Evolutionary conservation across 2,888 invertebrate genomes (phyloP).

Genomic region (Dicyrtoma fusca): DNA sequence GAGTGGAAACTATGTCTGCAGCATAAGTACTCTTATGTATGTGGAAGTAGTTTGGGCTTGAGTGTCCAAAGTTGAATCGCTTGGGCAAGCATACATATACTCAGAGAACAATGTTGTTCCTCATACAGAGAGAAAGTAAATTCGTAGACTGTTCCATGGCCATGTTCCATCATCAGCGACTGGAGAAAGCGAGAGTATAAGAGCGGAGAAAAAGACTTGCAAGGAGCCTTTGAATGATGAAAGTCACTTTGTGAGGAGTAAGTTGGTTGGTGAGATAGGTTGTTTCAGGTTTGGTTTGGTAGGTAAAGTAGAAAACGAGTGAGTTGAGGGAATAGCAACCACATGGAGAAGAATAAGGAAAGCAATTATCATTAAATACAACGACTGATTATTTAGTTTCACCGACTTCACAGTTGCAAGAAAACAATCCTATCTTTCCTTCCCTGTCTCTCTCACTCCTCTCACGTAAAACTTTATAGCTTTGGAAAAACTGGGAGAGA

Average conservation of each 20-base stretch:
- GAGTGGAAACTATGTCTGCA: too few relatives aligned
- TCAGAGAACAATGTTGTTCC: not conserved
- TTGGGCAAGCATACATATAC: not conserved
- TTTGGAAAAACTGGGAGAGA: not conserved
- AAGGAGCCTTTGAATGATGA: not conserved
- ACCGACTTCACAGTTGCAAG: not conserved
- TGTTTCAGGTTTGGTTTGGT: not conserved
- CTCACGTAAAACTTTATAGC: not conserved
- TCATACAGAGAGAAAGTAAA: not conserved
- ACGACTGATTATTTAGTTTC: constrained; percentile 47
- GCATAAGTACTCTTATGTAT: too few relatives aligned
- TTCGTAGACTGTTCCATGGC: not conserved
- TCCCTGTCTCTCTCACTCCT: not conserved
- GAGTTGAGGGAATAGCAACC: too few relatives aligned
- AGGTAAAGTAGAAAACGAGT: too few relatives aligned
- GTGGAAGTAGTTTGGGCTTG: too few relatives aligned
- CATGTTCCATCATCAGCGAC: not conserved
- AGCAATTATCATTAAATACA: constrained; percentile 56
- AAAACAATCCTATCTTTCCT: constrained; percentile 15
- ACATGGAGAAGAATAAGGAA: constrained; percentile 39
- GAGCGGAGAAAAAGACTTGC: not conserved
- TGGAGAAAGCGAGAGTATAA: not conserved
- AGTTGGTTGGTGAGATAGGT: not conserved
- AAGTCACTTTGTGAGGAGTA: too few relatives aligned
- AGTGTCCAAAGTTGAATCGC: too few relatives aligned